A percentile compares a stretch with the other conserved stretches of the same genome.
Evolutionary conservation across 2,113 vertebrate genomes (phyloP).

Genomic region (human (Homo sapiens)): DNA sequence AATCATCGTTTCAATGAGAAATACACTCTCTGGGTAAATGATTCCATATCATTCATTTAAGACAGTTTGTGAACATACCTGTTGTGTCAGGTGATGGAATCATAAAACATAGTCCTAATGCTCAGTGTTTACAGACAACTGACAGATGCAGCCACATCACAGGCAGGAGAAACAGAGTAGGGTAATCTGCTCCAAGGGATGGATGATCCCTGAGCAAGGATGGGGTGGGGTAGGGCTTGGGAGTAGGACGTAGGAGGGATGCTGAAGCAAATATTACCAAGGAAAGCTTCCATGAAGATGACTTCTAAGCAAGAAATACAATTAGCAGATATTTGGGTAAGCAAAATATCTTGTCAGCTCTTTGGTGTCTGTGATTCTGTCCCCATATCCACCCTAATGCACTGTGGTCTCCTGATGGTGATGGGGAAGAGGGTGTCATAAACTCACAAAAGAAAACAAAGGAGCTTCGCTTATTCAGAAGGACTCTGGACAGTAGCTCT

Average conservation of each 20-base stretch:
- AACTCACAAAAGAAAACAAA: not conserved
- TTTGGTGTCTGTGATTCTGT: not conserved
- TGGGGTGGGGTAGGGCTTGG: not conserved
- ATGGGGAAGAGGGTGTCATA: too few relatives aligned
- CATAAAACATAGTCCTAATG: not conserved
- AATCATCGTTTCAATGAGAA: not conserved
- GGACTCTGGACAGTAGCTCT: not conserved
- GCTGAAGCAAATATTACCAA: not conserved
- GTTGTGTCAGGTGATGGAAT: not conserved
- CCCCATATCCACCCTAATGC: not conserved
- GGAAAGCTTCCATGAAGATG: not conserved
- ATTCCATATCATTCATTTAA: not conserved
- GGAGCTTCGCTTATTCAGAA: not conserved
- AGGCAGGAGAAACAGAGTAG: not conserved
- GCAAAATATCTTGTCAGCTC: not conserved
- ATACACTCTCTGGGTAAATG: not conserved
- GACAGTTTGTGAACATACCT: not conserved
- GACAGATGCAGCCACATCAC: not conserved
- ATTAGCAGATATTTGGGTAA: not conserved
- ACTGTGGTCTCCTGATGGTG: not conserved
- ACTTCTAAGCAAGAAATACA: too few relatives aligned
- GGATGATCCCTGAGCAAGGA: not conserved
- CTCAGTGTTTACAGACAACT: not conserved
- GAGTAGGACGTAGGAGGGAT: too few relatives aligned
- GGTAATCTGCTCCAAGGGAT: not conserved